These are phyloP conservation scores for Drosophila mulleri DNA, from an alignment of 2,888 invertebrate species.

Conservation along the genomic window DNA sequence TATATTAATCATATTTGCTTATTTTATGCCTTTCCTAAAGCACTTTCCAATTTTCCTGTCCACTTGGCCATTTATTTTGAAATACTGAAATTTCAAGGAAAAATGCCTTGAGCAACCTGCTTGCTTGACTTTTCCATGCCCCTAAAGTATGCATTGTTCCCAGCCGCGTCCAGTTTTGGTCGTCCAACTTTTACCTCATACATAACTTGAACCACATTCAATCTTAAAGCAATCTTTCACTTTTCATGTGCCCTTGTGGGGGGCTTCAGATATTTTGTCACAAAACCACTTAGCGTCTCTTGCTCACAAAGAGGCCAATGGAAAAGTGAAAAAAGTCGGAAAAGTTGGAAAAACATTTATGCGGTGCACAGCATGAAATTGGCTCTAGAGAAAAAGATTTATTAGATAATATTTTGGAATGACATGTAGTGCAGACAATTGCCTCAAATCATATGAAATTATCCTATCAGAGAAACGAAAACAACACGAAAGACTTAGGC, in stretches of 20 bases:
- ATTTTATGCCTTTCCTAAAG: too few relatives aligned
- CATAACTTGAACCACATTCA: conserved; percentile 14
- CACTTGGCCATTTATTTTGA: not conserved
- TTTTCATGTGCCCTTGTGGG: conserved; percentile 19
- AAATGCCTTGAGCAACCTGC: not conserved
- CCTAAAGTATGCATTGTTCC: not conserved
- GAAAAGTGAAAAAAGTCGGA: conserved; percentile 27
- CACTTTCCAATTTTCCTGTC: not conserved
- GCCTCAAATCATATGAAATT: conserved; percentile 1
- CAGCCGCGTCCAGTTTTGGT: not conserved
- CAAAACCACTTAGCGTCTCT: not conserved
- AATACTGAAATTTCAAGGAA: not conserved
- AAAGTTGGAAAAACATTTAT: conserved; percentile 40
- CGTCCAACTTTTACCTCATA: conserved; percentile 41
- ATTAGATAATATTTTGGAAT: conserved; percentile 20
- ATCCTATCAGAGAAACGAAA: conserved; percentile 6
- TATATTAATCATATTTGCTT: too few relatives aligned
- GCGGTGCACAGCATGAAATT: conserved; percentile 44
- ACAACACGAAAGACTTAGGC: conserved; percentile 47
- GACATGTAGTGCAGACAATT: not conserved
- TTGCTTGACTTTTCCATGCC: conserved; percentile 1
- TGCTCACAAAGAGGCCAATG: conserved; percentile 7
- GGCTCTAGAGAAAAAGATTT: conserved; percentile 21
- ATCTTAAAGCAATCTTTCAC: conserved; percentile 40
- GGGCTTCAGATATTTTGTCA: conserved; percentile 11